Percentiles rank a stretch among this genome's conserved stretches.
These are phyloP conservation scores for Formica aserva DNA, from an alignment of 2,888 invertebrate genomes.

Conservation along the genomic window DNA sequence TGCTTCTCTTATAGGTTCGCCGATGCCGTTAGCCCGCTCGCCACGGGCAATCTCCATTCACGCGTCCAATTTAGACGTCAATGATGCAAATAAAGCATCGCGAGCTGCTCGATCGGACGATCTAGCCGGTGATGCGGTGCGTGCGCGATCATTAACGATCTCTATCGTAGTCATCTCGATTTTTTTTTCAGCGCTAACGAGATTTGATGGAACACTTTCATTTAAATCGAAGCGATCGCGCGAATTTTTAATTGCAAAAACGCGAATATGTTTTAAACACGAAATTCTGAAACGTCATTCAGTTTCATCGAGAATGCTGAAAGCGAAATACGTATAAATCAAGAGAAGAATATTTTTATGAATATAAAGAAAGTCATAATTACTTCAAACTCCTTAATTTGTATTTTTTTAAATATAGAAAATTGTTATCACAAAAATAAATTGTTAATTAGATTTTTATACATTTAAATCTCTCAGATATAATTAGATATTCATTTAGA, in stretches of 20 bases:
- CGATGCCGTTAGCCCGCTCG: conserved; percentile 71
- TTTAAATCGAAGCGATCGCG: neutral
- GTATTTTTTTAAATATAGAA: neutral
- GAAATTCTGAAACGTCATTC: neutral
- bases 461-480: neutral
- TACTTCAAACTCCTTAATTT: neutral
- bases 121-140: conserved; percentile 38
- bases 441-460: neutral
- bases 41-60: conserved; percentile 76
- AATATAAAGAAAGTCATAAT: neutral
- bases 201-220: conserved; percentile 19
- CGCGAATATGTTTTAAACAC: neutral
- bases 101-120: conserved; percentile 62
- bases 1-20: conserved; percentile 59
- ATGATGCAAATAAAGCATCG: conserved; percentile 75
- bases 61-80: conserved; percentile 79
- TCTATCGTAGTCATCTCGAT: conserved; percentile 35
- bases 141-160: conserved; percentile 45
- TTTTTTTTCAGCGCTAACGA: conserved; percentile 40
- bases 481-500: neutral
- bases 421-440: neutral
- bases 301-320: neutral
- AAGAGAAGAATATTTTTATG: neutral
- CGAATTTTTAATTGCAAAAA: conserved; percentile 7
- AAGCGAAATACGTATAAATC: neutral